Base-by-base conservation (phyloP, 2,888 invertebrate species). In the Crepidodera aurea region DNA sequence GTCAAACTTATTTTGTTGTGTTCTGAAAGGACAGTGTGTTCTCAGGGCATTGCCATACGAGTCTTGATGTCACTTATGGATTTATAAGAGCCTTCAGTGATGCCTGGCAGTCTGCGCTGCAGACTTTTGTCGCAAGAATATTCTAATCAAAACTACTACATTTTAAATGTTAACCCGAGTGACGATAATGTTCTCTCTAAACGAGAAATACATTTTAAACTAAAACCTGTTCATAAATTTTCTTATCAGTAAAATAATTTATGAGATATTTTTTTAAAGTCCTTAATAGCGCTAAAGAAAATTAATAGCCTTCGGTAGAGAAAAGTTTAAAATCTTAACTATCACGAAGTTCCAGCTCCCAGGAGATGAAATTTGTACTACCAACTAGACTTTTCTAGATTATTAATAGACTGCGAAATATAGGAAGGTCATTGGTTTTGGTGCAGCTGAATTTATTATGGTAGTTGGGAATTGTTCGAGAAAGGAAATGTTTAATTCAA, bases 341-440 rank as follows among this genome's bases (percentile, higher is more conserved):
- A 44, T 13, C 6, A 12, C 5, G 22, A 25, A 44, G n/a, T 44
- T 44, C 22, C 22, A 44, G 12, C 10, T 22, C 44, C 25, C 22
- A 25, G 12, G 39, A 25, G 40, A 53, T 40, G 25, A 39, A 53
- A 53, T 22, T 25, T 53, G 40, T 53, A 53, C 8, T 53, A 25
- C 8, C 16, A 1, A 25, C 40, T 40, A 44, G 22, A 44, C 44
- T 53, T 53, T 40, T n/a, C n/a, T 53, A 16, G 39, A 53, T 53
- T 53, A 40, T 53, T 53, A 40, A 53, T 53, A 40, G 40, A 53
- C 40, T 25, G 40, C 22, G 53, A 53, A 53, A 53, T 53, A 40
- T 53, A 18, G 22, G 10, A n/a, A 51, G 39, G 53, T 40, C 40
- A 15, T 40, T 40, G 53, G 53, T 40, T 40, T 25, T 53, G 53